These are phyloP conservation scores for Erythrolamprus reginae DNA, from an alignment of 2,113 vertebrate genomes.

Conservation along the genomic window DNA sequence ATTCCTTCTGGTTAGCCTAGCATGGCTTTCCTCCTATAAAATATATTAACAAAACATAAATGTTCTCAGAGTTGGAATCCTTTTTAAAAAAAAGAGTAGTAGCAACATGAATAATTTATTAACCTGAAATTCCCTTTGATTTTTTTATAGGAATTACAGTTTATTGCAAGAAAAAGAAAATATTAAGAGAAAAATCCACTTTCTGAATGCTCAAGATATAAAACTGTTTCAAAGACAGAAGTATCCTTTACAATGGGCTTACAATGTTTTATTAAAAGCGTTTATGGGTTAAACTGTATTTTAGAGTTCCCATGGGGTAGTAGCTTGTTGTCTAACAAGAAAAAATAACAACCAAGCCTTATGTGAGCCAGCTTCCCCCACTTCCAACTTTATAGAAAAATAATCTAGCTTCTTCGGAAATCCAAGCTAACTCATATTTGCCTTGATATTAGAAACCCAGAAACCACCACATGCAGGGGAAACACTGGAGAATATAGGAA, in stretches of 20 bases:
- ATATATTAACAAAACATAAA: background rate
- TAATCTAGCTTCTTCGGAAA: background rate
- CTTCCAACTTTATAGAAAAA: background rate
- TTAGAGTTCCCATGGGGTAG: slow-evolving; percentile 41
- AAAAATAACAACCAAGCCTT: background rate
- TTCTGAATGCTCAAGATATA: slow-evolving; percentile 11
- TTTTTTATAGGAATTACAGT: background rate
- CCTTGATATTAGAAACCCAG: background rate
- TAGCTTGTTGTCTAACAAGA: slow-evolving; percentile 46
- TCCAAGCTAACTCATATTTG: background rate
- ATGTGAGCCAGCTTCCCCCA: too few species aligned
- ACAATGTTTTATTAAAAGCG: slow-evolving; percentile 25
- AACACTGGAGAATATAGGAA: background rate
- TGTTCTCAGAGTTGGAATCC: background rate
- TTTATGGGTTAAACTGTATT: slow-evolving; percentile 51
- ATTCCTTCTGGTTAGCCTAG: background rate
- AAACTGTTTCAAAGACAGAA: slow-evolving; percentile 11
- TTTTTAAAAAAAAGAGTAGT: background rate
- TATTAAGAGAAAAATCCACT: background rate
- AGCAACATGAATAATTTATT: background rate
- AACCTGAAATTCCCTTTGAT: slow-evolving; percentile 1
- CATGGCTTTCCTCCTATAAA: background rate
- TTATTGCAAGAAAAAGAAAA: slow-evolving; percentile 3
- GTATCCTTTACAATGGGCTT: slow-evolving; percentile 36
- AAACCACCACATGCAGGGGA: background rate